Evolutionary conservation across 2,797 vertebrate species (phyloP).

Genomic region (Chelonia mydas): DNA sequence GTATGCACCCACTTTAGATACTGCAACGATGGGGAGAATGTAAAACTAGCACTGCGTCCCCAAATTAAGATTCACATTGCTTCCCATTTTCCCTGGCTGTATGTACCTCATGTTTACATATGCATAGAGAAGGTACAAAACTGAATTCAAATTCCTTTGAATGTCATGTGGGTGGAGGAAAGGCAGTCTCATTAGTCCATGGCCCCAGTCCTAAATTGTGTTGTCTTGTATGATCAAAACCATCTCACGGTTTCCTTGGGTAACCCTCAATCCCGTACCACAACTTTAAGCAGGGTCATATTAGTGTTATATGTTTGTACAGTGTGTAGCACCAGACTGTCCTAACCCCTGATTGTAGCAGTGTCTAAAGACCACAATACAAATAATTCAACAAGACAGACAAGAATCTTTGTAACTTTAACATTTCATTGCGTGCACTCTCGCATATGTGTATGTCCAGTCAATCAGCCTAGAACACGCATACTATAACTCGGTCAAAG

Average conservation of each 20-base stretch:
- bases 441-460: not conserved
- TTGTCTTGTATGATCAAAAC: not conserved
- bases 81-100: too few relatives aligned
- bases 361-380: not conserved
- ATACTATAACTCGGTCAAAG: not conserved
- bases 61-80: too few relatives aligned
- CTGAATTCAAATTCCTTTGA: too few relatives aligned
- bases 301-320: not conserved
- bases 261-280: not conserved
- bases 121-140: too few relatives aligned
- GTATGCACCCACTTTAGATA: too few relatives aligned
- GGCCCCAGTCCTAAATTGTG: not conserved
- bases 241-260: not conserved
- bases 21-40: too few relatives aligned
- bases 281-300: not conserved
- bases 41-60: too few relatives aligned
- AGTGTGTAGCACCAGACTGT: not conserved
- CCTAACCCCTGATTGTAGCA: not conserved
- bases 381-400: not conserved
- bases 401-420: not conserved
- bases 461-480: not conserved
- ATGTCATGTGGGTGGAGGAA: not conserved
- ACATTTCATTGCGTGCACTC: not conserved
- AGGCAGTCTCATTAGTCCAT: not conserved
- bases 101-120: too few relatives aligned